Conservation (phyloP, 2,888 invertebrate genomes). For the Cetonia aurata region DNA sequence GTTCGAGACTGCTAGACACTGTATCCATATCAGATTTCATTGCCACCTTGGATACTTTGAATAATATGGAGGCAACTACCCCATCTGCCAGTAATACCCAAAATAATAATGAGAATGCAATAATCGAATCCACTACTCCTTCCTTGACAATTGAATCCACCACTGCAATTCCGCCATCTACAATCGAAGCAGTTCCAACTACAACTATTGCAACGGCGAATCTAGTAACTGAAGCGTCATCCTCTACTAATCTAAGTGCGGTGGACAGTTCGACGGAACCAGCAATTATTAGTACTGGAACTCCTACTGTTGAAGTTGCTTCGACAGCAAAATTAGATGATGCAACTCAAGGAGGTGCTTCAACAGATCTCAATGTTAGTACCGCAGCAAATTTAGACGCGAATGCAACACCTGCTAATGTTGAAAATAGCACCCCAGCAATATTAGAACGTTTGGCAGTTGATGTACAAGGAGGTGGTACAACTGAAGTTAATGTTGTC, state of each 20-base stretch:
- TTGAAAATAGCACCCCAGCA: not conserved
- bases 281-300: not conserved
- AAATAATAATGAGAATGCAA: constrained; percentile 17
- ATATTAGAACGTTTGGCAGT: too few relatives aligned
- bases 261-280: too few relatives aligned
- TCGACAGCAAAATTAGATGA: too few relatives aligned
- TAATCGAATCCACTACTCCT: constrained; percentile 40
- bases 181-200: not conserved
- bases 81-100: constrained; percentile 12
- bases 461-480: too few relatives aligned
- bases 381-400: too few relatives aligned
- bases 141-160: constrained; percentile 30
- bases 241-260: not conserved
- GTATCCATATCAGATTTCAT: constrained; percentile 52
- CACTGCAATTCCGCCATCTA: constrained; percentile 14
- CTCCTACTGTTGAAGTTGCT: too few relatives aligned
- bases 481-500: not conserved
- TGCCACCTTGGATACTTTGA: constrained; percentile 45
- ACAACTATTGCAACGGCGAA: constrained; percentile 21
- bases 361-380: too few relatives aligned
- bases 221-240: constrained; percentile 12
- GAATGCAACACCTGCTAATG: too few relatives aligned
- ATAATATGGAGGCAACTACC: constrained; percentile 35
- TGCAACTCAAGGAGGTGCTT: too few relatives aligned
- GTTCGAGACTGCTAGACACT: constrained; percentile 43